phyloP scores from a whole-genome alignment of 2,888 invertebrate species.

The Drosophila rubida region DNA sequence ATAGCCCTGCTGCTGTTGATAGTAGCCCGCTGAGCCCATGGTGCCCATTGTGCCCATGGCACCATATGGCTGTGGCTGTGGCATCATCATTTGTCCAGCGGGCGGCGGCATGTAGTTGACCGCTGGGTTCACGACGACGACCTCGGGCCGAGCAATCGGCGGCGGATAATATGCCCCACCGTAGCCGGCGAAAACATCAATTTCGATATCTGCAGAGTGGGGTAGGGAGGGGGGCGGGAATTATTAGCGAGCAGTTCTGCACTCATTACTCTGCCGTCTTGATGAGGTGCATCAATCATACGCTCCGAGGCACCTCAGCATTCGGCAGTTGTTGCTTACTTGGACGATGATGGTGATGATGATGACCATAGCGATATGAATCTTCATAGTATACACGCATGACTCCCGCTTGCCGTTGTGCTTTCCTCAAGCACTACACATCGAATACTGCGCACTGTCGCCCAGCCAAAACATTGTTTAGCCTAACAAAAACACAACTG shows the following conservation, averaged over 20 bases:
- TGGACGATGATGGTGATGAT: constrained; percentile 76
- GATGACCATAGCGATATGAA: constrained; percentile 70
- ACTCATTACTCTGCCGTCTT: neutral
- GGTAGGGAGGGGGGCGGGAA: neutral
- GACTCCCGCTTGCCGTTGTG: constrained; percentile 28
- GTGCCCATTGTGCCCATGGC: constrained; percentile 40
- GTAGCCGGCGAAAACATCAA: constrained; percentile 75
- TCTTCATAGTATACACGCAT: constrained; percentile 73
- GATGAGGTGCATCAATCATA: constrained; percentile 2
- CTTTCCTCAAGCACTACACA: constrained; percentile 49
- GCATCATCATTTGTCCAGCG: constrained; percentile 53
- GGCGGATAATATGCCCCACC: constrained; percentile 71
- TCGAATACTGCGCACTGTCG: constrained; percentile 48
- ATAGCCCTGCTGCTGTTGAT: constrained; percentile 66
- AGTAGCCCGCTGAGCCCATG: constrained; percentile 52
- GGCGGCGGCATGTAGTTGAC: constrained; percentile 50
- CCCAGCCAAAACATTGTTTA: constrained; percentile 5
- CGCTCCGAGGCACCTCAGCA: neutral
- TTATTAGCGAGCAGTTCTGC: neutral
- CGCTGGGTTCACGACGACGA: constrained; percentile 66
- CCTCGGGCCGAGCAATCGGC: constrained; percentile 67
- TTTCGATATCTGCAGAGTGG: constrained; percentile 63
- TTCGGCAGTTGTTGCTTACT: constrained; percentile 32
- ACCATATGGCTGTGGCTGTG: constrained; percentile 57
- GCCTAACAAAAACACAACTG: constrained; percentile 16